Base-by-base conservation (phyloP, 2,888 invertebrate genomes). In the Phrixothrix hirtus region DNA sequence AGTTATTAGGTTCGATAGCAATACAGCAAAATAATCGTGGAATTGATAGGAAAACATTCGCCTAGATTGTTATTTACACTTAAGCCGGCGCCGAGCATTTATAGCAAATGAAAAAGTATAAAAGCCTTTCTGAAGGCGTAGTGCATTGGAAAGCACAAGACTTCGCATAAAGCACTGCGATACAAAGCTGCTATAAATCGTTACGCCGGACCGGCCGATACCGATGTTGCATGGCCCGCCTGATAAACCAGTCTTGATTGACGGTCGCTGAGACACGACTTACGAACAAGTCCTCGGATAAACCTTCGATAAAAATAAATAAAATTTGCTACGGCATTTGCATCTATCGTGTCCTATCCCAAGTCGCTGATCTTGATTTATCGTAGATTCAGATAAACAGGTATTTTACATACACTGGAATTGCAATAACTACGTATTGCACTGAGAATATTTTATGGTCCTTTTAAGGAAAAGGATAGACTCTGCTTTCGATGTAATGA, bases 181-280 rank as follows among this genome's bases (percentile, higher is more conserved):
- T 62, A 60, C 57, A 55, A 55, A 57, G 55, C 48, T 44, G 57
- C 58, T 44, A 61, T 62, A 61, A 61, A 61, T 61, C 57, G 60
- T 58, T 17, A 46, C 41, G 39, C 35, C 51, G 52, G 38, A 44
- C 44, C 44, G 49, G 45, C 58, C 59, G 57, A 55, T 58, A 57
- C 53, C 53, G 62, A 55, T 43, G 55, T 58, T 56, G 55, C 60
- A 54, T 53, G 56, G 58, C 45, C 60, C 60, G 52, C 37, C 58
- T 49, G 64, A 64, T 64, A 65, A 64, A 64, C 64, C 63, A 60
- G 64, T 61, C 60, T 61, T 65, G 65, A 65, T 65, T 65, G 65
- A 65, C 65, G 65, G 65, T 63, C 65, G 63, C 60, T 57, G 58
- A 51, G 63, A 62, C 64, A 63, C 63, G 63, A 63, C 62, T 64